Percentiles rank a stretch among this genome's conserved stretches.
These are phyloP conservation scores for Malthinus flaveolus DNA, from an alignment of 2,888 invertebrate species.

Conservation along the genomic window DNA sequence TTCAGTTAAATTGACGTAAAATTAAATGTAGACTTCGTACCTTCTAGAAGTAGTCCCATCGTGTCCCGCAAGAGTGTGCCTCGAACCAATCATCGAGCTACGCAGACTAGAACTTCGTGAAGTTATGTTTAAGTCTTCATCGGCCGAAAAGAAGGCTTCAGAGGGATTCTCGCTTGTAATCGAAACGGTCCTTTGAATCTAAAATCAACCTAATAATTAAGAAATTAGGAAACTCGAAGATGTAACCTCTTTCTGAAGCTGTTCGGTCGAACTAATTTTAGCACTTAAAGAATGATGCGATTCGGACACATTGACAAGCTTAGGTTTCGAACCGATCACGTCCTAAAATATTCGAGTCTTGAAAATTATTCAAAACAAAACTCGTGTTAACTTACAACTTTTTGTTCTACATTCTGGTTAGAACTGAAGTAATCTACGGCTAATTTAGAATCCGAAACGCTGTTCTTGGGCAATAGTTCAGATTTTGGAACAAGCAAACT, in stretches of 20 bases:
- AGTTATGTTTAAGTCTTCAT: slow-evolving; percentile 76
- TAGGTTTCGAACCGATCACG: slow-evolving; percentile 47
- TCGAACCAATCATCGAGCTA: slow-evolving; percentile 67
- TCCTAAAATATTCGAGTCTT: background rate
- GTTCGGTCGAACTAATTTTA: slow-evolving; percentile 63
- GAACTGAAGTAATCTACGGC: slow-evolving; percentile 74
- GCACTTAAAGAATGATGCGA: slow-evolving; percentile 69
- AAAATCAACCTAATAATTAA: too few species aligned
- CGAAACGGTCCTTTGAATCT: slow-evolving; percentile 81
- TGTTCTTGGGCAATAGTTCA: slow-evolving; percentile 71
- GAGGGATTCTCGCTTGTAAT: slow-evolving; percentile 89
- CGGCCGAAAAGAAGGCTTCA: slow-evolving; percentile 91
- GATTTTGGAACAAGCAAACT: slow-evolving; percentile 54
- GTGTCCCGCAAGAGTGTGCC: slow-evolving; percentile 50
- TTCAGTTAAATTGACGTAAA: background rate
- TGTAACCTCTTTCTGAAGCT: slow-evolving; percentile 60
- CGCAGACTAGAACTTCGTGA: slow-evolving; percentile 70
- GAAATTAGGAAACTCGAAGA: background rate
- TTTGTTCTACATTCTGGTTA: slow-evolving; percentile 38
- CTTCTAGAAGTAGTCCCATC: slow-evolving; percentile 43
- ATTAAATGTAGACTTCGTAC: slow-evolving; percentile 17
- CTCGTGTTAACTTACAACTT: background rate
- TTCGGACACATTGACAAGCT: slow-evolving; percentile 64
- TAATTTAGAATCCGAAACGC: slow-evolving; percentile 82
- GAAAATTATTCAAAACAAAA: background rate